Evolutionary conservation across 2,888 invertebrate species (phyloP).

Genomic region (Nemurella pictetii): DNA sequence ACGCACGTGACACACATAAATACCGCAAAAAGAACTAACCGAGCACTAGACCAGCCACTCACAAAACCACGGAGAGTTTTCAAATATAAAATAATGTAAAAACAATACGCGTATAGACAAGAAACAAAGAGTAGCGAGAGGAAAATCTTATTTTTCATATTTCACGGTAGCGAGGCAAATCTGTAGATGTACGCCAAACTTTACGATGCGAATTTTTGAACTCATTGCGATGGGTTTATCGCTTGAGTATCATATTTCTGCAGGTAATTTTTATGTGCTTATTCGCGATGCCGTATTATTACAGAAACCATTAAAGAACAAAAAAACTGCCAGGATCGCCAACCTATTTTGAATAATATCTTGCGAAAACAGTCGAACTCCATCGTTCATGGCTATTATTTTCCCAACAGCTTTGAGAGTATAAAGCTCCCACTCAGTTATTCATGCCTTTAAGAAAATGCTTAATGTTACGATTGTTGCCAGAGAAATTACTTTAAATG

Average conservation of each 20-base stretch:
- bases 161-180: neutral
- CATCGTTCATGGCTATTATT: neutral
- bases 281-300: too few species aligned
- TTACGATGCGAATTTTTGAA: too few species aligned
- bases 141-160: neutral
- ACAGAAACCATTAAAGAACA: too few species aligned
- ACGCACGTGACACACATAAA: constrained; percentile 28
- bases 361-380: too few species aligned
- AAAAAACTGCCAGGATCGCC: neutral
- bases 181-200: too few species aligned
- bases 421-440: neutral
- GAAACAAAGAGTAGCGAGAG: neutral
- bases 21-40: constrained; percentile 1
- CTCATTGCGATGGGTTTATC: too few species aligned
- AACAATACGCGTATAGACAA: neutral
- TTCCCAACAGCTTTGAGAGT: neutral
- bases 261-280: too few species aligned
- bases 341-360: neutral
- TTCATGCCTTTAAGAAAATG: neutral
- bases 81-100: neutral
- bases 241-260: too few species aligned
- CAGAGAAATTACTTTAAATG: constrained; percentile 12
- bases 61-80: neutral
- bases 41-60: neutral
- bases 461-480: neutral